Conservation (phyloP, 2,888 invertebrate species). For the Chouioia cunea region DNA sequence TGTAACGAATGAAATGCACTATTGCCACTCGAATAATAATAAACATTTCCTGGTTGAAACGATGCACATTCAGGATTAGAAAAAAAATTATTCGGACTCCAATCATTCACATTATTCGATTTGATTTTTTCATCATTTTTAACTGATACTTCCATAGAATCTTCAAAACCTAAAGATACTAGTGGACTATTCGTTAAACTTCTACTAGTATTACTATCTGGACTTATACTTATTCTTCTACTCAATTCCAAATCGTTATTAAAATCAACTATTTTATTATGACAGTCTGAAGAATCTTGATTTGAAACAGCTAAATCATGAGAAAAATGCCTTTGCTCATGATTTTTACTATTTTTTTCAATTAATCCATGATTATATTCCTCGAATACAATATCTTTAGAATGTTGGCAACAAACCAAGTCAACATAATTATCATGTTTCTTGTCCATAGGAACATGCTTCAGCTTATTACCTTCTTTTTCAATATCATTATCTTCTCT, state of each 20-base stretch:
- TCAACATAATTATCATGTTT: constrained; percentile 14
- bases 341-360: neutral
- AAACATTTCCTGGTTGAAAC: constrained; percentile 62
- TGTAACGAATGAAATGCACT: constrained; percentile 70
- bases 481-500: neutral
- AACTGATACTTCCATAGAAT: constrained; percentile 64
- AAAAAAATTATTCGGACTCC: constrained; percentile 61
- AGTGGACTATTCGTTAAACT: constrained; percentile 80
- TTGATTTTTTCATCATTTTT: constrained; percentile 49
- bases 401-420: neutral
- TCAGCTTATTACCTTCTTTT: neutral
- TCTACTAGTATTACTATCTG: constrained; percentile 75
- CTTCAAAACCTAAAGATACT: constrained; percentile 88
- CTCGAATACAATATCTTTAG: neutral
- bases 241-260: constrained; percentile 62
- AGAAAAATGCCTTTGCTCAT: constrained; percentile 1
- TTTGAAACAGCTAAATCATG: neutral
- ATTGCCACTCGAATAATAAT: constrained; percentile 61
- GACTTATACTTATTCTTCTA: constrained; percentile 70
- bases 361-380: neutral
- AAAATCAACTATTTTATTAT: constrained; percentile 48
- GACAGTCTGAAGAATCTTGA: constrained; percentile 1
- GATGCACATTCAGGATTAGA: constrained; percentile 62
- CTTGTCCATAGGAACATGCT: neutral
- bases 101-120: constrained; percentile 51